Base-by-base conservation (phyloP, 2,797 vertebrate genomes). In the Microctenopoma steveboyesi region DNA sequence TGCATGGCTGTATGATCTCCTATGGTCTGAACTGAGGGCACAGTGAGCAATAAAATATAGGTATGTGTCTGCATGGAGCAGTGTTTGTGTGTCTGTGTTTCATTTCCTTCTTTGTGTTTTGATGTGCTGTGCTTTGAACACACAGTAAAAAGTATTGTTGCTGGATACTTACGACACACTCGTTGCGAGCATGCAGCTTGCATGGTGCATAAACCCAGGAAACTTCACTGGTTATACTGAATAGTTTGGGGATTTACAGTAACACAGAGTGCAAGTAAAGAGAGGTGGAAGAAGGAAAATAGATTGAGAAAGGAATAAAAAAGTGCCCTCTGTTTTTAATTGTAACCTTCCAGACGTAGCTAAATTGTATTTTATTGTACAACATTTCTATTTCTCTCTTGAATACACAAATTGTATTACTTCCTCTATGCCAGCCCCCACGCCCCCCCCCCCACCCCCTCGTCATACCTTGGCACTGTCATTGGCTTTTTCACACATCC, bases 401-500 rank as follows among this genome's bases (percentile, higher is more conserved):
- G 27, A 49, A 49, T 45, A n/a, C 46, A 50, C 37, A 49, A 37
- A 49, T 12, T 37, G 9, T 11, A 0, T 39, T 58, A 28, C 22
- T 66, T 46, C 48, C 69, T 22, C 4, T 3, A 14, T 18, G 33
- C 33, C 40, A 12, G 4, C 28, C 57, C 56, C n/a, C n/a, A n/a
- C n/a, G n/a, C 59, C 12, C 11, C 50, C 69, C 27, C 67, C 12
- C n/a, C 11, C 35, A 48, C 30, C 5, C 30, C 30, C 30, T 47
- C 55, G 22, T 71, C 67, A 54, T 61, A 60, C 10, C 71, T 64
- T 52, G n/a, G 43, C n/a, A 27, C 54, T 42, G 56, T 76, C 77
- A 70, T 28, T 35, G 57, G 27, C 67, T 53, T 69, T 77, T 69
- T 66, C 75, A 69, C 69, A 64, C 67, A 47, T 76, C 67, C 62